Evolutionary conservation across 2,888 invertebrate species (phyloP).

Genomic region (Drosophila nr. perissopoda): DNA sequence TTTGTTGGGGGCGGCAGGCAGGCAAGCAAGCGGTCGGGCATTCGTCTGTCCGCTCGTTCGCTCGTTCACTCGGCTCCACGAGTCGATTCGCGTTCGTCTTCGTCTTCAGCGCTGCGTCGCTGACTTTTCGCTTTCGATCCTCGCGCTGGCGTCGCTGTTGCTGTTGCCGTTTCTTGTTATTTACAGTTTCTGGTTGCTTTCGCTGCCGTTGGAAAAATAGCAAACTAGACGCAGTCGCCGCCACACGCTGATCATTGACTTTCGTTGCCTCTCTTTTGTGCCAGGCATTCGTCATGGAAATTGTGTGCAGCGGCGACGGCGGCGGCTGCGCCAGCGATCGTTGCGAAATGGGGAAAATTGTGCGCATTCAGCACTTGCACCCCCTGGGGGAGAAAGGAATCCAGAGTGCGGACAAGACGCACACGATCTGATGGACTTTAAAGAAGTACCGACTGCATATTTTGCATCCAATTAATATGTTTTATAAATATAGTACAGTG

Average conservation of each 20-base stretch:
- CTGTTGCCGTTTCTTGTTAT: conserved; percentile 71
- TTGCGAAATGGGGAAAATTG: conserved; percentile 60
- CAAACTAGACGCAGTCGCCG: conserved; percentile 61
- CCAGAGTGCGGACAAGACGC: not conserved
- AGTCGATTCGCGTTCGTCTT: conserved; percentile 14
- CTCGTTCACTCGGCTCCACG: conserved; percentile 35
- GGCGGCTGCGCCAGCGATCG: conserved; percentile 42
- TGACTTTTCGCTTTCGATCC: conserved; percentile 78
- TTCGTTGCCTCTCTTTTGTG: conserved; percentile 72
- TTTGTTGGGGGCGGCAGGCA: conserved; percentile 54
- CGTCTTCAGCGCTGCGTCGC: conserved; percentile 39
- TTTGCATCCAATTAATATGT: not conserved
- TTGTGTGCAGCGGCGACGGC: conserved; percentile 48
- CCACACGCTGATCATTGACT: conserved; percentile 81
- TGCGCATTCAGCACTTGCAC: conserved; percentile 33
- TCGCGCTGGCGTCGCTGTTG: conserved; percentile 49
- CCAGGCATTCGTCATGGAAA: conserved; percentile 74
- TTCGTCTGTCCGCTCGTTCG: conserved; percentile 21
- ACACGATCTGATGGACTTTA: not conserved
- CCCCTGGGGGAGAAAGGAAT: not conserved
- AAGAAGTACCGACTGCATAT: not conserved
- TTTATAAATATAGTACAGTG: not conserved
- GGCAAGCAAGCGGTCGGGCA: conserved; percentile 12
- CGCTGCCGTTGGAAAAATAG: conserved; percentile 74
- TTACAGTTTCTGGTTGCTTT: conserved; percentile 77